Conservation (phyloP, 2,888 invertebrate species). For the Protonemura montana region DNA sequence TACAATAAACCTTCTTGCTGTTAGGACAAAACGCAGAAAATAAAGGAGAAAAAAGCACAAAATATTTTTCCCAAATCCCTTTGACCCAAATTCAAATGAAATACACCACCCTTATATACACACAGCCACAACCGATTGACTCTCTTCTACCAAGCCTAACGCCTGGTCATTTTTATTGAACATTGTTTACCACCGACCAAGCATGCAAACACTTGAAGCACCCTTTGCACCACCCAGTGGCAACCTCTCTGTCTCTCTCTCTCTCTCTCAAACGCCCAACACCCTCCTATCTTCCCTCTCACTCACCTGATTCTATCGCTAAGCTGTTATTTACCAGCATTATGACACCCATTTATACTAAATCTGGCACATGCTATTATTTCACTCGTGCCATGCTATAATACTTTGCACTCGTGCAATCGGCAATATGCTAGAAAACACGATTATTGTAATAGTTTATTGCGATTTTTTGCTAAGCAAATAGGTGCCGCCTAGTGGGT, state of each 20-base stretch:
- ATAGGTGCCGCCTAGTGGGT: not conserved
- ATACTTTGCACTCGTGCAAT: not conserved
- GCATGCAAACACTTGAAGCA: not conserved
- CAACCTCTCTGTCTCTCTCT: not conserved
- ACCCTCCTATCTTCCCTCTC: not conserved
- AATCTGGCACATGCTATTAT: conserved; percentile 2
- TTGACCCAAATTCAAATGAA: too few species aligned
- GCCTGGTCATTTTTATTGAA: not conserved
- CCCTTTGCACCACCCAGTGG: not conserved
- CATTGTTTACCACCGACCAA: not conserved
- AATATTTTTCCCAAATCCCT: too few species aligned
- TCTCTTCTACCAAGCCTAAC: not conserved
- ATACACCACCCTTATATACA: too few species aligned
- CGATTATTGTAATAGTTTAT: not conserved
- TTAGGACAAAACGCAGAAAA: too few species aligned
- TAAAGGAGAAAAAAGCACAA: too few species aligned
- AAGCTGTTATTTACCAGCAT: not conserved
- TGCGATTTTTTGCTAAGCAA: conserved; percentile 7
- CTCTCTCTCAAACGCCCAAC: not conserved
- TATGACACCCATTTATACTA: conserved; percentile 12
- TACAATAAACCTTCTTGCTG: too few species aligned
- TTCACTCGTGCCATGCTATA: not conserved
- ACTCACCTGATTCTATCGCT: not conserved
- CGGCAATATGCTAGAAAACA: not conserved
- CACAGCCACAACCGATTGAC: not conserved